Conservation (phyloP, 2,888 invertebrate genomes). For the Parasteatoda lunata region DNA sequence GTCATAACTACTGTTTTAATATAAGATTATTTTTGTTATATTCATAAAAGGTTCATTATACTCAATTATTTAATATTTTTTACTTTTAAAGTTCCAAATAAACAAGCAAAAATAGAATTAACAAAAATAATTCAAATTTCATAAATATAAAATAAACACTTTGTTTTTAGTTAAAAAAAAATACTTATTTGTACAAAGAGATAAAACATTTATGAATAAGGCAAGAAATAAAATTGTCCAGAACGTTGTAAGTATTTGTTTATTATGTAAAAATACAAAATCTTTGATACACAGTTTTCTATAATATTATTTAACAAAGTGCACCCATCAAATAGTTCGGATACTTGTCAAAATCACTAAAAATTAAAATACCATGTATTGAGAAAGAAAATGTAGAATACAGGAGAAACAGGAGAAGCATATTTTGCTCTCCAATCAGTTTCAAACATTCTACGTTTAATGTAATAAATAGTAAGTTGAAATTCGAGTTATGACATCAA, state of each 20-base stretch:
- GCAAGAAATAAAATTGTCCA: neutral
- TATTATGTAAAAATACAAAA: slow-evolving; percentile 68
- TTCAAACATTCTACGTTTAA: slow-evolving; percentile 41
- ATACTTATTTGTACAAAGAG: no score
- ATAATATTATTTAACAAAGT: slow-evolving; percentile 36
- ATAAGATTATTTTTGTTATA: no score
- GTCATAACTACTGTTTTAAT: no score
- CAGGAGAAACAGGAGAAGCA: slow-evolving; percentile 8
- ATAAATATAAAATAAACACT: no score
- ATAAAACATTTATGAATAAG: no score
- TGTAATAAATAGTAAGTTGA: slow-evolving; percentile 48
- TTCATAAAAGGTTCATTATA: no score
- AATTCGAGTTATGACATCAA: slow-evolving; percentile 61
- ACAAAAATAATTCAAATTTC: no score
- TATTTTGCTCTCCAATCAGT: slow-evolving; percentile 33
- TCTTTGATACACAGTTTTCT: slow-evolving; percentile 60
- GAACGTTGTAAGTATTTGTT: slow-evolving; percentile 23
- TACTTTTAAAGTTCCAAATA: no score
- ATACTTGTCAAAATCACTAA: slow-evolving; percentile 1
- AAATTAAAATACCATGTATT: slow-evolving; percentile 4
- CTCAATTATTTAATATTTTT: no score
- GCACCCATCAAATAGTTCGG: neutral
- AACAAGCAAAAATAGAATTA: no score
- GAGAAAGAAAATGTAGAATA: neutral
- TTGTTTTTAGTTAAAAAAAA: no score